Base-by-base conservation (phyloP, 1,140 invertebrate species). In the Daktulosphaira vitifoliae region DNA sequence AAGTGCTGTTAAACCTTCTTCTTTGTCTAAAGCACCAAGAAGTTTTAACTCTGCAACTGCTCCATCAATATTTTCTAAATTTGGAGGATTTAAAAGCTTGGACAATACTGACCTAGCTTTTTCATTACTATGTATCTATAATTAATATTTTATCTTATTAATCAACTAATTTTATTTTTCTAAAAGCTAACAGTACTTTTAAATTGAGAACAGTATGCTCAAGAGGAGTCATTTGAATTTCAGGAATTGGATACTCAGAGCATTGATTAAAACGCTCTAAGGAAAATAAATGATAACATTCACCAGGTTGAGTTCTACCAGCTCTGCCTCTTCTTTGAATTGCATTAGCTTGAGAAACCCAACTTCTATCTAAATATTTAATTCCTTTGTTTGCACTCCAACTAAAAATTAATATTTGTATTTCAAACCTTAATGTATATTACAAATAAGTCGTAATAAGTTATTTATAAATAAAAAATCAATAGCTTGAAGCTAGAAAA, bases 271-370 rank as follows among this genome's bases (percentile, higher is more conserved):
- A 80, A 20, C 78, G 75, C 18, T 74, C 68, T 68, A 74, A 72
- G 5, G 81, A 80, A 67, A 87, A 82, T 7, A 93, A 73, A 73
- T 91, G 89, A 72, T 85, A 92, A 72, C 85, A 84, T 73, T 88
- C 83, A 5, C 90, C 90, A 2, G 84, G 77, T 69, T 82, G 77
- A 33, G 88, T 84, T 68, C 84, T 78, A 16, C 85, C 85, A 48
- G 84, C 85, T 66, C 85, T 75, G 20, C 85, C 85, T 70, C 79
- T 78, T 42, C 85, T 75, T 73, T 87, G 85, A 39, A 77, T 75
- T 42, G 84, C 73, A 74, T 83, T 86, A 25, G 84, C 80, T 71
- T 80, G 77, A 3, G 81, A 79, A 9, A 83, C 75, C 79, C 79
- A 82, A 2, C 69, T 64, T 69, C 76, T 78, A 13, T 68, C 53